Evolutionary conservation across 2,113 vertebrate genomes (phyloP), one percentile per base, ranked within the genome.

Genomic region (Gorilla gorilla): DNA sequence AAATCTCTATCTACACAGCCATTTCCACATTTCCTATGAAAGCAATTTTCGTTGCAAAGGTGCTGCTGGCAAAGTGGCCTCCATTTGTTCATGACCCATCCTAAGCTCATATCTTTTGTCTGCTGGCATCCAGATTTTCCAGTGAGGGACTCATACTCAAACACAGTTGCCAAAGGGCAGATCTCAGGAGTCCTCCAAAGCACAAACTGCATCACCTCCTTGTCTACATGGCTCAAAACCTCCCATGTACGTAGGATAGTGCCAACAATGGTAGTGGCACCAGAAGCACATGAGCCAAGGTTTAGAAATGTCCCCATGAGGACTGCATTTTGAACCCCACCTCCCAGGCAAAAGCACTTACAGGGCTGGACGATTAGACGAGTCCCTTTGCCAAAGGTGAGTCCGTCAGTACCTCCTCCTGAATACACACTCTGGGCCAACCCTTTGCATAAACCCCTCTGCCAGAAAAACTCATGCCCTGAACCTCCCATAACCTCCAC

Each of bases 311-410:
- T 92, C 16, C 75, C 64, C 5, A 4, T 2, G 25, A 5, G 30
- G 64, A 40, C 30, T 61, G 18, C 9, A 30, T 66, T 87, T 87
- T 89, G 72, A 88, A 4, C 18, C 61, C 50, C 14, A 72, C 1
- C 5, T 89, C 38, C 89, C 1, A 6, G 13, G 52, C 32, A 66
- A 94, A 89, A 75, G 16, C 38, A 98, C 98, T 98, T 97, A 98
- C 98, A 13, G 48, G 97, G 94, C 50, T 75, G 94, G 84, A 98
- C 45, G 68, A 45, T 89, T 79, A 98, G 50, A 76, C 81, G 80
- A 23, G 97, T 97, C 40, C 97, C 97, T 94, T 83, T 96, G 13
- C 98, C 98, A 80, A 98, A 98, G 64, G 80, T 96, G 55, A 97
- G 86, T 25, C 20, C 72, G 40, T 8, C 4, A 40, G 9, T 0